Conservation (phyloP, 2,113 vertebrate genomes). For the Pachycephala philippinensis region DNA sequence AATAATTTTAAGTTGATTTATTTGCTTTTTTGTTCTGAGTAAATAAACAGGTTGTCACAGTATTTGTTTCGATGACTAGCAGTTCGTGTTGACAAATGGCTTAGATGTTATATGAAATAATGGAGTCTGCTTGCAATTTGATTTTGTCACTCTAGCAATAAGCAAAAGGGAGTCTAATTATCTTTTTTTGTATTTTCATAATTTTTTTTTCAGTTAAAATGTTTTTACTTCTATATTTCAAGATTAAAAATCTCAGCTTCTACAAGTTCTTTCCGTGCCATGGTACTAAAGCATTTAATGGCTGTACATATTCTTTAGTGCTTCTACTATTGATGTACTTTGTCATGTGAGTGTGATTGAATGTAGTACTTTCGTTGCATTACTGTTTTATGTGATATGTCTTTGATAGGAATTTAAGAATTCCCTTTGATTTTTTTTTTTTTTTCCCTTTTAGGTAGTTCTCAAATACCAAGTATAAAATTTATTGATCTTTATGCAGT, state of each 20-base stretch:
- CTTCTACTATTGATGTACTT: background rate
- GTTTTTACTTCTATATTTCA: background rate
- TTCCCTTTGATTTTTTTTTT: background rate
- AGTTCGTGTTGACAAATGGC: background rate
- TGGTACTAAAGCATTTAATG: background rate
- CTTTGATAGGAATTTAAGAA: background rate
- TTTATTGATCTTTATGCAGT: background rate
- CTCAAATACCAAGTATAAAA: background rate
- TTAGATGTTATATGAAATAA: background rate
- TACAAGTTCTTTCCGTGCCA: rapidly evolving
- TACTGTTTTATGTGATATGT: background rate
- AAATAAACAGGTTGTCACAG: background rate
- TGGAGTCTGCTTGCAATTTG: background rate
- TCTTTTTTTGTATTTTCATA: background rate
- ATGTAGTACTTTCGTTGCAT: background rate
- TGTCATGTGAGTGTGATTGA: background rate
- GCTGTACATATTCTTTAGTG: background rate
- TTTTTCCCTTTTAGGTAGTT: background rate
- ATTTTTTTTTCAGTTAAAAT: background rate
- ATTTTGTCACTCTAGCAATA: background rate
- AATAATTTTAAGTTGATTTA: background rate
- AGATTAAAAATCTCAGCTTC: background rate
- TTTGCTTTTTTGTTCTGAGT: background rate
- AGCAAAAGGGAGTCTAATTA: background rate
- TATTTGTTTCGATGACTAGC: background rate